These are phyloP conservation scores for Dendropsophus ebraccatus DNA, from an alignment of 2,113 vertebrate species.

Conservation along the genomic window DNA sequence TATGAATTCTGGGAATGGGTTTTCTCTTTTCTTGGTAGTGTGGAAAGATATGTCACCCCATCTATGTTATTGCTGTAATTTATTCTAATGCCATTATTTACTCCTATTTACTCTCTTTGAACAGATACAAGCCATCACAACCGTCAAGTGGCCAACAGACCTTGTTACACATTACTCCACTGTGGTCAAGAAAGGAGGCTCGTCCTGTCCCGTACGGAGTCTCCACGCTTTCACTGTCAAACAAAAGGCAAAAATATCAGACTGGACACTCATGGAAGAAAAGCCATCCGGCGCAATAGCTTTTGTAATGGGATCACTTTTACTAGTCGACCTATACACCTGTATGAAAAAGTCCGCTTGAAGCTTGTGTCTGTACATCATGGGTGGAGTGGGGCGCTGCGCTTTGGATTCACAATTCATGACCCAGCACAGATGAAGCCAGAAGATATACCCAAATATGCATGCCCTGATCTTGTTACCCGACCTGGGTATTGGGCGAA, in stretches of 20 bases:
- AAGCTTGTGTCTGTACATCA: conserved; percentile 90
- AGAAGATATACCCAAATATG: conserved; percentile 95
- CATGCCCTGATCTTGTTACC: conserved; percentile 95
- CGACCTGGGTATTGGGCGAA: conserved; percentile 97
- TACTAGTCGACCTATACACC: conserved; percentile 90
- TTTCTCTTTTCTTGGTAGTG: background rate
- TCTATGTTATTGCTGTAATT: background rate
- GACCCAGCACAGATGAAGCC: conserved; percentile 89
- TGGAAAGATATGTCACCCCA: background rate
- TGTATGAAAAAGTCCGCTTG: conserved; percentile 94
- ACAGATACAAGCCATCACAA: conserved; percentile 85
- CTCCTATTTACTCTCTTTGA: background rate
- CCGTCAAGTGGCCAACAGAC: conserved; percentile 83
- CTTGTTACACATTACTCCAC: conserved; percentile 85
- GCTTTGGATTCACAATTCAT: conserved; percentile 94
- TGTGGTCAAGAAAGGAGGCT: conserved; percentile 83
- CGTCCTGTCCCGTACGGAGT: conserved; percentile 76
- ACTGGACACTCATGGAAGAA: conserved; percentile 89
- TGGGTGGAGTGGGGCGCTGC: conserved; percentile 94
- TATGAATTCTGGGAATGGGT: background rate
- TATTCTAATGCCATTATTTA: background rate
- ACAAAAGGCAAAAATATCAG: conserved; percentile 97
- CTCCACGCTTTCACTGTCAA: conserved; percentile 91
- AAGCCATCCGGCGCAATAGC: conserved; percentile 92
- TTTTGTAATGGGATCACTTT: conserved; percentile 98